Conservation (phyloP, 2,888 invertebrate genomes). For the Drosophila fulvimacula region DNA sequence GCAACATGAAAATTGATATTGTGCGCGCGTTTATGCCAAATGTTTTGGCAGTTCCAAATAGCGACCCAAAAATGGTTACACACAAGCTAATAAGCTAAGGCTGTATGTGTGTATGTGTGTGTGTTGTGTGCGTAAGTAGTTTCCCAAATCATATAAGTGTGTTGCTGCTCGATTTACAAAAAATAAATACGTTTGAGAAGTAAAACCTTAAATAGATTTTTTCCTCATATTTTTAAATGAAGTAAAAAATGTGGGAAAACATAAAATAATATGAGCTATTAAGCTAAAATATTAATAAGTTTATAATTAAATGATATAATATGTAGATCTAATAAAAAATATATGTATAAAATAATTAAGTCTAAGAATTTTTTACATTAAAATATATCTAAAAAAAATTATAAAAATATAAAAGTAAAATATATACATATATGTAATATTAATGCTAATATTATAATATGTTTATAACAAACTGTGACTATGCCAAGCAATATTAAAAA, state of each 20-base stretch:
- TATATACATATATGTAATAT: background rate
- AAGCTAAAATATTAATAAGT: too few relatives aligned
- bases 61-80: slow-evolving; percentile 58
- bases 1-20: slow-evolving; percentile 78
- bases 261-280: background rate
- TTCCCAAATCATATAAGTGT: background rate
- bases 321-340: background rate
- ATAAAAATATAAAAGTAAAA: background rate
- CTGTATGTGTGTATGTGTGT: slow-evolving; percentile 7
- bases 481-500: too few relatives aligned
- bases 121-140: slow-evolving; percentile 4
- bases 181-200: background rate
- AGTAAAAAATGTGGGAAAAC: background rate
- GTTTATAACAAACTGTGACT: too few relatives aligned
- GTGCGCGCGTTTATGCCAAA: slow-evolving; percentile 75
- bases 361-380: too few relatives aligned
- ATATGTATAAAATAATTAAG: too few relatives aligned
- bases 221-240: background rate
- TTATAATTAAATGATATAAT: background rate
- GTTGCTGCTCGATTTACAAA: background rate
- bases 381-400: too few relatives aligned
- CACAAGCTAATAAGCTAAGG: slow-evolving; percentile 24
- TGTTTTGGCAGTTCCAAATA: slow-evolving; percentile 67
- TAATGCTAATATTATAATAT: too few relatives aligned
- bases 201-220: background rate